Conservation (phyloP, 2,888 invertebrate genomes). For the Orchesellides sinensis region DNA sequence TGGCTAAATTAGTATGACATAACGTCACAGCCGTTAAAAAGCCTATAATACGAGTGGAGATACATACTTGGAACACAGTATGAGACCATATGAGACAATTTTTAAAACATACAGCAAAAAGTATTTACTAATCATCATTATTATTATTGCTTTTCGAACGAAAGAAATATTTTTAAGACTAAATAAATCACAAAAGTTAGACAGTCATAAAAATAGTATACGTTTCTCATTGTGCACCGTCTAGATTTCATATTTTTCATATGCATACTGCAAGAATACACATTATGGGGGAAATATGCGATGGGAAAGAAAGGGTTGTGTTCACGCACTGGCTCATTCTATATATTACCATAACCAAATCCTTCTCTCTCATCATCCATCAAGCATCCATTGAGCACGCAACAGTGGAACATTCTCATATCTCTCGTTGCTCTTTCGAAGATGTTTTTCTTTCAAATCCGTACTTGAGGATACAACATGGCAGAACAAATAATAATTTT, state of each 20-base stretch:
- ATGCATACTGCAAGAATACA: too few species aligned
- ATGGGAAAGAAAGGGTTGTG: constrained; percentile 19
- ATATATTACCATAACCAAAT: constrained; percentile 33
- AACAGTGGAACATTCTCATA: constrained; percentile 15
- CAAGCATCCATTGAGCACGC: not conserved
- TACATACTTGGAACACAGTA: not conserved
- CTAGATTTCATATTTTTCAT: constrained; percentile 2
- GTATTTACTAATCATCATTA: constrained; percentile 3
- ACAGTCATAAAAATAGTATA: constrained; percentile 56
- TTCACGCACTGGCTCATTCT: constrained; percentile 33
- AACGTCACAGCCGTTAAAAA: constrained; percentile 42
- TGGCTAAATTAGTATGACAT: constrained; percentile 18
- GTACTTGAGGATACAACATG: constrained; percentile 18
- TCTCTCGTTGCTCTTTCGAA: constrained; percentile 41
- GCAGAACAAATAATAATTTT: constrained; percentile 66
- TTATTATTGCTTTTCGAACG: constrained; percentile 1
- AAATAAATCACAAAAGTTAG: constrained; percentile 57
- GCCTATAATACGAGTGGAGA: constrained; percentile 31
- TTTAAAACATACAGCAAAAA: constrained; percentile 4
- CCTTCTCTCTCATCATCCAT: constrained; percentile 9
- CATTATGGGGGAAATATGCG: not conserved
- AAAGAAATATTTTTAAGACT: constrained; percentile 30
- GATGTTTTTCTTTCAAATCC: constrained; percentile 59
- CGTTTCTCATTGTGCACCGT: not conserved
- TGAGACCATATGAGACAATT: too few species aligned